These are phyloP conservation scores for Schizothorax lantsangensis DNA, from an alignment of 2,797 vertebrate species.

Conservation along the genomic window DNA sequence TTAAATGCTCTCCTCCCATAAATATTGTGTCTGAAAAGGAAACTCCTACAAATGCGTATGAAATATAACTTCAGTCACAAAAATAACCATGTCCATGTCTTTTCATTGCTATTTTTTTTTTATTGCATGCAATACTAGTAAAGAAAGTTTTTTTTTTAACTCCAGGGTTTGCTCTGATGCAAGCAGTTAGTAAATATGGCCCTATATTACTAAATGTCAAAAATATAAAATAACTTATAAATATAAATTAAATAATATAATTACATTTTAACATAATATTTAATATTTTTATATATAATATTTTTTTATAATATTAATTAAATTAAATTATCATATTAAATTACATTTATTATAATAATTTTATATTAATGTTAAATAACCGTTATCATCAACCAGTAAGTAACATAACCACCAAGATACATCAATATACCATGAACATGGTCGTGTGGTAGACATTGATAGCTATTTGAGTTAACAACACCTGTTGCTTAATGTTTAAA, in stretches of 20 bases:
- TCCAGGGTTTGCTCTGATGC: background rate
- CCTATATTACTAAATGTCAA: background rate
- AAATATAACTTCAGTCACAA: background rate
- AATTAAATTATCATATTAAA: background rate
- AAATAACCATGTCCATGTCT: background rate
- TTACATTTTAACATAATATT: background rate
- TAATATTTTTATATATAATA: background rate
- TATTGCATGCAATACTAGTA: background rate
- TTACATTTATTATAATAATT: background rate
- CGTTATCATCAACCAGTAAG: background rate
- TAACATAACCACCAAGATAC: background rate
- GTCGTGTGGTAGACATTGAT: background rate
- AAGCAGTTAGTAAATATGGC: background rate
- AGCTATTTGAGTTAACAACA: background rate
- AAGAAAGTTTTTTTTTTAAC: background rate
- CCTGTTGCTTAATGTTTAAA: slow-evolving; percentile 7
- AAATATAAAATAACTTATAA: background rate
- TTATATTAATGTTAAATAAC: background rate
- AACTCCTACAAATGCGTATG: background rate
- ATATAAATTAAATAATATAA: too few relatives aligned
- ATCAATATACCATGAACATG: background rate
- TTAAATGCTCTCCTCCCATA: background rate
- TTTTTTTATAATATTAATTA: background rate
- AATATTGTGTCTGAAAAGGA: background rate
- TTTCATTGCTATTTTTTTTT: background rate